phyloP scores from a whole-genome alignment of 2,797 vertebrate genomes.

The Falco columbarius region DNA sequence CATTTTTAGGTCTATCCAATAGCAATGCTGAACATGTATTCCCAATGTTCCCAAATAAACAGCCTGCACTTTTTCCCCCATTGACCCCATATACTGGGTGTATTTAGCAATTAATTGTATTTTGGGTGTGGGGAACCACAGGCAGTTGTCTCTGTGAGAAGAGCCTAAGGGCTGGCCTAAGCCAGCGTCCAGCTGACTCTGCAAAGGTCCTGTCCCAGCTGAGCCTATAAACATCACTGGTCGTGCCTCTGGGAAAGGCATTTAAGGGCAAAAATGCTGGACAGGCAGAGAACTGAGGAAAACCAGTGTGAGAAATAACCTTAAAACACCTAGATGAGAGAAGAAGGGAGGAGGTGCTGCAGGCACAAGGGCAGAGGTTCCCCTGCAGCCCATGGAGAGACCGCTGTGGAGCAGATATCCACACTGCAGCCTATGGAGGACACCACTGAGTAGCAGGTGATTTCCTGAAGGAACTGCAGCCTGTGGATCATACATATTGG shows the following conservation, averaged over 20 bases:
- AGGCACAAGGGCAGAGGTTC: background rate
- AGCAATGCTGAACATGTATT: background rate
- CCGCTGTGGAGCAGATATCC: background rate
- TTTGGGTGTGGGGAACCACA: background rate
- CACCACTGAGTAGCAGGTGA: background rate
- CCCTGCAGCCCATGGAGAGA: background rate
- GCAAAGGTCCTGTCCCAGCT: background rate
- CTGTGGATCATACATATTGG: background rate
- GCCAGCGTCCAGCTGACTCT: background rate
- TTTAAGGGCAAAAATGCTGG: background rate
- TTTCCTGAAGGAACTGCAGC: background rate
- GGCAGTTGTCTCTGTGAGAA: no score
- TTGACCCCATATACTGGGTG: background rate
- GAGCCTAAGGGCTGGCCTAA: background rate
- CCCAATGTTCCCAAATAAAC: background rate
- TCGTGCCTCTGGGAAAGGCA: background rate
- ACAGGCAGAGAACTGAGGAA: background rate
- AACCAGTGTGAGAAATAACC: background rate
- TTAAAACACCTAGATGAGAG: background rate
- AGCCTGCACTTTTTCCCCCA: background rate
- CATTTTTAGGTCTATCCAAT: background rate
- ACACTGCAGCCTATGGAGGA: no score
- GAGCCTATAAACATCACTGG: fast-evolving
- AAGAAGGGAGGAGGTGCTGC: background rate
- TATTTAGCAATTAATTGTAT: background rate